These are phyloP conservation scores for Hydrotaea diabolus DNA, from an alignment of 2,888 invertebrate genomes.

Conservation along the genomic window DNA sequence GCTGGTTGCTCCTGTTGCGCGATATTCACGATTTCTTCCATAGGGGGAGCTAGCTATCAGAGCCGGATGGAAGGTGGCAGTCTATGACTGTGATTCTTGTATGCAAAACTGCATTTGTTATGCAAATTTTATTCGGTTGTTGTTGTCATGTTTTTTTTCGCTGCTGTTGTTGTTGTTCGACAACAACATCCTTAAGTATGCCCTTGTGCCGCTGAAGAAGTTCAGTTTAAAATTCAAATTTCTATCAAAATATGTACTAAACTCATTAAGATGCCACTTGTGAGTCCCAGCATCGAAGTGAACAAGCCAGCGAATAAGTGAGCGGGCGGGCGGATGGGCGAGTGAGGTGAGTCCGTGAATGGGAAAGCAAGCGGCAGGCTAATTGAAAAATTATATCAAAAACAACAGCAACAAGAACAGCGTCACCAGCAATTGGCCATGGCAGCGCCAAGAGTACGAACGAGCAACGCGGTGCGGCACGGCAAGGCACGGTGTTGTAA, in stretches of 20 bases:
- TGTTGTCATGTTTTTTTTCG: too few species aligned
- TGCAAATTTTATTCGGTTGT: slow-evolving; percentile 26
- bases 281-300: slow-evolving; percentile 58
- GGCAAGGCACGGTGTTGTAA: slow-evolving; percentile 53
- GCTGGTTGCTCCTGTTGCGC: neutral
- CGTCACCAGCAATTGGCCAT: slow-evolving; percentile 15
- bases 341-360: neutral
- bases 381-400: slow-evolving; percentile 59
- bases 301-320: slow-evolving; percentile 43
- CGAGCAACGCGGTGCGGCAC: slow-evolving; percentile 18
- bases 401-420: slow-evolving; percentile 47
- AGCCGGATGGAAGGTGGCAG: neutral
- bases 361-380: slow-evolving; percentile 48
- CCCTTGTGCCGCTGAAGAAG: slow-evolving; percentile 65
- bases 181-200: slow-evolving; percentile 64
- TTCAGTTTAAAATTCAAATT: slow-evolving; percentile 59
- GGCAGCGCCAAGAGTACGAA: slow-evolving; percentile 1
- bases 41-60: neutral
- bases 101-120: slow-evolving; percentile 40
- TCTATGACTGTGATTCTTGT: slow-evolving; percentile 4
- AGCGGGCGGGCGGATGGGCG: neutral
- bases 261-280: slow-evolving; percentile 66
- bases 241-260: slow-evolving; percentile 42
- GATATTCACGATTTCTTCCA: neutral
- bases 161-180: too few species aligned